Conservation (phyloP, 2,113 vertebrate genomes). For the Myrmophylax atrothorax region DNA sequence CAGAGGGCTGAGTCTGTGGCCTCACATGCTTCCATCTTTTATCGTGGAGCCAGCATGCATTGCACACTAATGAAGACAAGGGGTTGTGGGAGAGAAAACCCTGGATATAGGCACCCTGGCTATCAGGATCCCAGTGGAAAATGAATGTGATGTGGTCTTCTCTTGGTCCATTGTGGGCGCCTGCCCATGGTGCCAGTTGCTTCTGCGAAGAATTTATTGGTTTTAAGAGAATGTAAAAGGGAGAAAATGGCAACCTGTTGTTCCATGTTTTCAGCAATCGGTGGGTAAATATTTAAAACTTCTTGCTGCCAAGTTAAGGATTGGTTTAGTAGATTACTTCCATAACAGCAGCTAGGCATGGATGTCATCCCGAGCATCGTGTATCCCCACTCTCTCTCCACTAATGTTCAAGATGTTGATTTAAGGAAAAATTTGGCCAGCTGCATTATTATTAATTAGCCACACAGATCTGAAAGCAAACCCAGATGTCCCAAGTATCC, state of each 20-base stretch:
- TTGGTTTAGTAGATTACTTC: not conserved
- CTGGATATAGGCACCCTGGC: not conserved
- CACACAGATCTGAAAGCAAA: not conserved
- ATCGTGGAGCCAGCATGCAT: not conserved
- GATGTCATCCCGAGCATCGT: not conserved
- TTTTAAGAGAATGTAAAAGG: not conserved
- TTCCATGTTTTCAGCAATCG: not conserved
- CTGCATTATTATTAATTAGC: not conserved
- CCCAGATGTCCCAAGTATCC: not conserved
- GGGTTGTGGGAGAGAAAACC: not conserved
- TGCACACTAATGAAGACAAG: accelerated
- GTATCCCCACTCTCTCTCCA: not conserved
- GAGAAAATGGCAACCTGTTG: not conserved
- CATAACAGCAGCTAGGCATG: not conserved
- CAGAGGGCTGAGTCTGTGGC: not conserved
- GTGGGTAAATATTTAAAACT: not conserved
- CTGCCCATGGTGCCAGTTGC: not conserved
- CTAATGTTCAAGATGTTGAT: not conserved
- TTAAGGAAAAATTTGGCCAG: not conserved
- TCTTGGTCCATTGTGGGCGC: not conserved
- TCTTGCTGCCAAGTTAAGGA: not conserved
- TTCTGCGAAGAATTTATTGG: not conserved
- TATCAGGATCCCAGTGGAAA: not conserved
- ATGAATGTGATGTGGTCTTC: not conserved
- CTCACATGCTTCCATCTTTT: not conserved